A percentile compares a stretch with the other conserved stretches of the same genome.
Evolutionary conservation across 2,113 vertebrate species (phyloP).

Genomic region (Phocoena phocoena): DNA sequence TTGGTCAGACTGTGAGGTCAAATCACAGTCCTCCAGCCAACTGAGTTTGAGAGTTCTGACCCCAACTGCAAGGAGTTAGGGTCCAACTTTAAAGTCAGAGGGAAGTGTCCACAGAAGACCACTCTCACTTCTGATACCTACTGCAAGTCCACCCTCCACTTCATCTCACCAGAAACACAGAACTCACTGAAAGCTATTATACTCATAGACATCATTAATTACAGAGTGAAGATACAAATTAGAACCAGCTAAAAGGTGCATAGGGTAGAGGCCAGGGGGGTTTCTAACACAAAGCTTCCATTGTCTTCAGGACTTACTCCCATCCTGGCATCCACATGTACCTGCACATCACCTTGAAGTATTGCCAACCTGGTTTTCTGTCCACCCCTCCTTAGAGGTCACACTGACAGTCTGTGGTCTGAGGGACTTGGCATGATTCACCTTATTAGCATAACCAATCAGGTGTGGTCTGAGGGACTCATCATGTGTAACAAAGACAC

Average conservation of each 20-base stretch:
- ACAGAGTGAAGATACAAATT: neutral
- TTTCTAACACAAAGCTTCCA: neutral
- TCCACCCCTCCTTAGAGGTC: neutral
- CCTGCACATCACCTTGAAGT: too few species aligned
- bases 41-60: neutral
- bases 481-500: neutral
- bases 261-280: too few species aligned
- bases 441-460: neutral
- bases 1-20: neutral
- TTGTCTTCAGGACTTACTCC: neutral
- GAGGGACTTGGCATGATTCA: neutral
- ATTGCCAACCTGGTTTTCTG: neutral
- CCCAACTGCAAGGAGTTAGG: neutral
- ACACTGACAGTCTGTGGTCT: neutral
- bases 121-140: neutral
- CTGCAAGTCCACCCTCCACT: neutral
- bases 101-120: neutral
- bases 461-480: neutral
- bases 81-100: neutral
- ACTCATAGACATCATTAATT: neutral
- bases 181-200: neutral
- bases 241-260: neutral
- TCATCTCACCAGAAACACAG: neutral
- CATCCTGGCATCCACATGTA: neutral
- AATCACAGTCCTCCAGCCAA: neutral